phyloP scores from a whole-genome alignment of 35 echinoderm and acorn worm species.

The Apostichopus japonicus region DNA sequence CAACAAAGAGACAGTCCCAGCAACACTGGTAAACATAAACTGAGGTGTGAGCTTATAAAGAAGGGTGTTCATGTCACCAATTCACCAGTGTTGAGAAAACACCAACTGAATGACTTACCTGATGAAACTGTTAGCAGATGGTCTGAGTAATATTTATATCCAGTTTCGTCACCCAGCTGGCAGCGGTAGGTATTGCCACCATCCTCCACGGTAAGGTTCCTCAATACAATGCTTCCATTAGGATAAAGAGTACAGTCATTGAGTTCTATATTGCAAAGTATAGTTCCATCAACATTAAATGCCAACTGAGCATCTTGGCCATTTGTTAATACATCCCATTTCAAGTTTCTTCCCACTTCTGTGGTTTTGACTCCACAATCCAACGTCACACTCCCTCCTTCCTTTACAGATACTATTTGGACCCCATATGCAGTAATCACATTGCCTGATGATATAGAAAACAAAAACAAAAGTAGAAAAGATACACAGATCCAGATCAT shows the following conservation, averaged over 20 bases:
- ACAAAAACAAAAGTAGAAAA: too few species aligned
- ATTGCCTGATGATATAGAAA: too few species aligned
- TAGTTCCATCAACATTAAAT: background rate
- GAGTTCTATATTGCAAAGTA: background rate
- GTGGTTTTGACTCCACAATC: background rate
- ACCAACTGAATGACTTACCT: background rate
- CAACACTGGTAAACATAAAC: too few species aligned
- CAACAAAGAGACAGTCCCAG: too few species aligned
- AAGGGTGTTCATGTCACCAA: too few species aligned
- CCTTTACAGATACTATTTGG: background rate
- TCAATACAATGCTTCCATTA: background rate
- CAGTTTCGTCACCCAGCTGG: background rate
- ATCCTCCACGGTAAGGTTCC: background rate
- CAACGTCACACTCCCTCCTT: background rate
- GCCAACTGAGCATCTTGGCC: background rate
- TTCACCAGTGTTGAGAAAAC: too few species aligned
- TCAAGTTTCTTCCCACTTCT: background rate
- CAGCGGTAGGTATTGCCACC: background rate
- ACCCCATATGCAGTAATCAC: too few species aligned
- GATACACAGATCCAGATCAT: too few species aligned
- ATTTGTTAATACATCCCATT: background rate
- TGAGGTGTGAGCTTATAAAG: too few species aligned
- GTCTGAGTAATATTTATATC: background rate
- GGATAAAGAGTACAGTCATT: background rate
- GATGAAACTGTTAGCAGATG: background rate